A percentile compares a stretch with the other conserved stretches of the same genome.
Evolutionary conservation across 2,797 vertebrate species (phyloP).

Genomic region (Platyrinchus mystaceus): DNA sequence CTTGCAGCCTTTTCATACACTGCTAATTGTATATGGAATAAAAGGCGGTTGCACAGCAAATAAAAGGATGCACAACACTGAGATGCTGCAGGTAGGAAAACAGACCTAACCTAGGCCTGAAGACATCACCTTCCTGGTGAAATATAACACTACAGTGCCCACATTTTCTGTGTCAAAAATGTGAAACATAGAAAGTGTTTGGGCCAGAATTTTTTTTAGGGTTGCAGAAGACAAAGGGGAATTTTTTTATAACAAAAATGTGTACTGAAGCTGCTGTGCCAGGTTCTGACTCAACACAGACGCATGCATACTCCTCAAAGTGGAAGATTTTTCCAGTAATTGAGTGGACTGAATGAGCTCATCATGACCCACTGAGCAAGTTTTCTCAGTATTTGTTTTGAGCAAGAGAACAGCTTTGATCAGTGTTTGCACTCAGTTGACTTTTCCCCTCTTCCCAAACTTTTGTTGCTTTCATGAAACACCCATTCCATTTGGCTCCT

Average conservation of each 20-base stretch:
- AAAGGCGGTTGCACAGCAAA: neutral
- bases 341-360: slow-evolving; percentile 56
- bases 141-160: neutral
- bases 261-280: slow-evolving; percentile 27
- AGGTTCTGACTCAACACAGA: slow-evolving; percentile 64
- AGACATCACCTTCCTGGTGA: neutral
- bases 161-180: neutral
- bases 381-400: slow-evolving; percentile 48
- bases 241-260: slow-evolving; percentile 53
- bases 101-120: rapidly evolving
- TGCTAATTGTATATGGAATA: neutral
- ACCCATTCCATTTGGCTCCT: neutral
- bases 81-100: neutral
- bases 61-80: neutral
- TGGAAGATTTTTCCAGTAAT: slow-evolving; percentile 66
- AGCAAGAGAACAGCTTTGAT: slow-evolving; percentile 42
- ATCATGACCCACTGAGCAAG: slow-evolving; percentile 60
- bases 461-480: slow-evolving; percentile 29
- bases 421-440: slow-evolving; percentile 41
- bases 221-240: slow-evolving; percentile 37
- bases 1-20: neutral
- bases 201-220: neutral
- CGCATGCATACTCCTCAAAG: slow-evolving; percentile 35
- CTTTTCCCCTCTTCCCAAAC: slow-evolving; percentile 47
- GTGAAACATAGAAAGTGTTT: neutral